These are phyloP conservation scores for Meiosimyza platycephala DNA, from an alignment of 2,888 invertebrate species.

Conservation along the genomic window DNA sequence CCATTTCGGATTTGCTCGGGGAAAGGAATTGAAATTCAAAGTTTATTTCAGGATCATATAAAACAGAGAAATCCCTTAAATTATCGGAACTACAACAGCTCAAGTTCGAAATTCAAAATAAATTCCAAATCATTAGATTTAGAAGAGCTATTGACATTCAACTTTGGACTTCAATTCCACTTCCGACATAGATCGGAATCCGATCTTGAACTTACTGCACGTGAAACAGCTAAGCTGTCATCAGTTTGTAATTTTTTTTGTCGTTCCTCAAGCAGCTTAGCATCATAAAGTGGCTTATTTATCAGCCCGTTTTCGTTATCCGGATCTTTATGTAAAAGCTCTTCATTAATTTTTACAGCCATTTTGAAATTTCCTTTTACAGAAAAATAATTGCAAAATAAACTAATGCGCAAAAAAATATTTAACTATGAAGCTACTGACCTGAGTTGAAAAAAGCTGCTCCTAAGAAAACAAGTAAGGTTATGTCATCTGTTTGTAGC, in stretches of 20 bases:
- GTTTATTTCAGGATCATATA: too few relatives aligned
- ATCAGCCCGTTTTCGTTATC: slow-evolving; percentile 41
- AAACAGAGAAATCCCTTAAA: too few relatives aligned
- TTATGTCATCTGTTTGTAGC: background rate
- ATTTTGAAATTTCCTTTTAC: slow-evolving; percentile 47
- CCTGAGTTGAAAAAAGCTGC: slow-evolving; percentile 36
- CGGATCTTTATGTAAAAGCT: slow-evolving; percentile 48
- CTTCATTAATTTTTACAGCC: slow-evolving; percentile 48
- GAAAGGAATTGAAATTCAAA: too few relatives aligned
- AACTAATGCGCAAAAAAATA: background rate
- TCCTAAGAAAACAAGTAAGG: slow-evolving; percentile 46
- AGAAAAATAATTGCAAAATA: background rate
- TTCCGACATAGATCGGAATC: too few relatives aligned
- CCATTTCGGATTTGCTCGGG: too few relatives aligned
- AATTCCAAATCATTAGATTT: too few relatives aligned
- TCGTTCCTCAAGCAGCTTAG: slow-evolving; percentile 25
- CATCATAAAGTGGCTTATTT: slow-evolving; percentile 37
- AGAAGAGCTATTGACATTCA: too few relatives aligned
- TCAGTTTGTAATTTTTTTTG: background rate
- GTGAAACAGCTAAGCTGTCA: too few relatives aligned
- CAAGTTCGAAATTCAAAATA: too few relatives aligned
- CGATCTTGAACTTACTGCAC: too few relatives aligned
- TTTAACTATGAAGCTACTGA: background rate
- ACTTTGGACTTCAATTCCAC: too few relatives aligned
- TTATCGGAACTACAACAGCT: too few relatives aligned